Percentiles rank a stretch among this genome's conserved stretches.
These are phyloP conservation scores for Heliconius melpomene DNA, from an alignment of 1,140 invertebrate species.

Conservation along the genomic window DNA sequence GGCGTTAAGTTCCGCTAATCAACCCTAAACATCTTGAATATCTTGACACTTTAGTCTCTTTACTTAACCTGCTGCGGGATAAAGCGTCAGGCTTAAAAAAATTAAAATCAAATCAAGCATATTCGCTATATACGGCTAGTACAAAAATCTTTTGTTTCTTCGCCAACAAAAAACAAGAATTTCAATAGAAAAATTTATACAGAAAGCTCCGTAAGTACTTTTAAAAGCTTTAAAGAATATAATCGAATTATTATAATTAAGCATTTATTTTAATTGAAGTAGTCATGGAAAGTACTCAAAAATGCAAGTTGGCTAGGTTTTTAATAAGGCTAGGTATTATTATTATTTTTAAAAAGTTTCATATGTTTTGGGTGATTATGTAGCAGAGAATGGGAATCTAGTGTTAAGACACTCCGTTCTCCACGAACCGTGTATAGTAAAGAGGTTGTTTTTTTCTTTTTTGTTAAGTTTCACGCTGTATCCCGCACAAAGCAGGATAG, in stretches of 20 bases:
- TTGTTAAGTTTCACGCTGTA: too few relatives aligned
- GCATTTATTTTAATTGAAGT: constrained; percentile 8
- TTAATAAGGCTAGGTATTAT: neutral
- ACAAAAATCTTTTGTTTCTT: neutral
- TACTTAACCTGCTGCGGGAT: neutral
- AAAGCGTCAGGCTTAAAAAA: neutral
- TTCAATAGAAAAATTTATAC: constrained; percentile 12
- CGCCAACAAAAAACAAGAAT: neutral
- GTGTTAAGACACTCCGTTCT: neutral
- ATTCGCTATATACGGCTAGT: neutral
- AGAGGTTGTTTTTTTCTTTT: too few relatives aligned
- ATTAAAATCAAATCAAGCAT: neutral
- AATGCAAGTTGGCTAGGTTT: neutral
- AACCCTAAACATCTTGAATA: too few relatives aligned
- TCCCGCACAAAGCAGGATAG: too few relatives aligned
- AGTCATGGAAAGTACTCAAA: neutral
- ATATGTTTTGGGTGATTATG: neutral
- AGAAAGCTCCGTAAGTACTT: constrained; percentile 6
- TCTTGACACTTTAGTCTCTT: too few relatives aligned
- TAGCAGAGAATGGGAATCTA: neutral
- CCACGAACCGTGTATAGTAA: too few relatives aligned
- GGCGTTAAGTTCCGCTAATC: too few relatives aligned
- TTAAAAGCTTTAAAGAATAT: neutral
- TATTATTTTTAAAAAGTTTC: neutral
- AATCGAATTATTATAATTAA: constrained; percentile 11